Evolutionary conservation across 2,888 invertebrate species (phyloP).

Genomic region (Perizoma affinitatum): DNA sequence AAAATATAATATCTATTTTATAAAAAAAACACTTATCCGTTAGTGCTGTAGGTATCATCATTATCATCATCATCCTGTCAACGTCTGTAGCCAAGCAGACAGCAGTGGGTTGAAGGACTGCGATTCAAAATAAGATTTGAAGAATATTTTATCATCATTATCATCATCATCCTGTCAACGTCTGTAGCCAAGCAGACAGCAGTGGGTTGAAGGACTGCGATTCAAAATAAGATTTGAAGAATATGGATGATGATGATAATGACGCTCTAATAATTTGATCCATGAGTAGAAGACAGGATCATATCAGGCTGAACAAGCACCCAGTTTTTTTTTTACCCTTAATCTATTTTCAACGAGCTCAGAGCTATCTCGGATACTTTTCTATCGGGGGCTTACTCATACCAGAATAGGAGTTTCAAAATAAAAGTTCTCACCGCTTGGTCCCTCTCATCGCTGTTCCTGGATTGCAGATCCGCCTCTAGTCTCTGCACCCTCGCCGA

Average conservation of each 20-base stretch:
- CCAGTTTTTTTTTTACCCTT: too few species aligned
- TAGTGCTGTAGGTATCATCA: background rate
- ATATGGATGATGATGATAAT: too few species aligned
- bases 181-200: constrained; percentile 23
- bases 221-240: constrained; percentile 6
- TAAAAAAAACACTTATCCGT: constrained; percentile 11
- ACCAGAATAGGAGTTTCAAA: too few species aligned
- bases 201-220: constrained; percentile 14
- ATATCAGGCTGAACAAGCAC: too few species aligned
- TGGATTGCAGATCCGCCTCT: constrained; percentile 42
- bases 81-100: constrained; percentile 21
- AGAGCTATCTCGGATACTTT: too few species aligned
- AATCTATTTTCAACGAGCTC: too few species aligned
- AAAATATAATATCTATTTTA: constrained; percentile 10
- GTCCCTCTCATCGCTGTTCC: constrained; percentile 57
- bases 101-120: constrained; percentile 18
- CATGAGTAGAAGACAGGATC: too few species aligned
- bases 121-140: constrained; percentile 6
- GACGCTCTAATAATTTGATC: too few species aligned
- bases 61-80: constrained; percentile 20
- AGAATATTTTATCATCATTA: too few species aligned
- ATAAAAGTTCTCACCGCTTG: constrained; percentile 60
- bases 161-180: constrained; percentile 21
- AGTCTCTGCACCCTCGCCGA: constrained; percentile 37
- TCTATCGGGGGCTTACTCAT: too few species aligned